Evolutionary conservation across 1,140 invertebrate species (phyloP).

Genomic region (Portunus trituberculatus): DNA sequence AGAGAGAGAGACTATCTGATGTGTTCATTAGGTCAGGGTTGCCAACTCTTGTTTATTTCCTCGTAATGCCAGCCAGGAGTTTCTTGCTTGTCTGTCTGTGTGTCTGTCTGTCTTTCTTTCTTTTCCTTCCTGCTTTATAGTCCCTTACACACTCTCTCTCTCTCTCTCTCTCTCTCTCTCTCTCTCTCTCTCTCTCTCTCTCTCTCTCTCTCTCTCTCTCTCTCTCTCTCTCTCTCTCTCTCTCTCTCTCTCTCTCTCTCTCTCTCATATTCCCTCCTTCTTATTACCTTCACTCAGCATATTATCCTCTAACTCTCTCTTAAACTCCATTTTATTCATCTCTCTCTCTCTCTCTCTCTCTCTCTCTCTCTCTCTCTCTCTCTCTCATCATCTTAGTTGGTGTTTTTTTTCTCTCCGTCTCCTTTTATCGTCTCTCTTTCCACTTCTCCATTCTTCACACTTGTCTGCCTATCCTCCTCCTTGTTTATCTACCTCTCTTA

Average conservation of each 20-base stretch:
- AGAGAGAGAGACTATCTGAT: background rate
- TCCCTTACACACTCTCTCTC: background rate
- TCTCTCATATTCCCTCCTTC: background rate
- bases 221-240: background rate
- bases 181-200: background rate
- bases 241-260: background rate
- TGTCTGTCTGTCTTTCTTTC: too few relatives aligned
- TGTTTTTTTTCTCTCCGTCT: background rate
- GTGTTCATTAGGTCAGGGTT: slow-evolving; percentile 29
- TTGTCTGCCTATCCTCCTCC: background rate
- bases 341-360: too few relatives aligned
- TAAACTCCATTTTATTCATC: background rate
- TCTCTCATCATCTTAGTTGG: background rate
- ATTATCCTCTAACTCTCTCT: background rate
- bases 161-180: background rate
- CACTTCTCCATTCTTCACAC: background rate
- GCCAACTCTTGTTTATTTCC: slow-evolving; percentile 34
- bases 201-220: too few relatives aligned
- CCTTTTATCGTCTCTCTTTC: background rate
- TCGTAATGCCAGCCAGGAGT: background rate
- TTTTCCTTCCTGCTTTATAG: background rate
- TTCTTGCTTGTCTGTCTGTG: background rate
- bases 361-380: background rate
- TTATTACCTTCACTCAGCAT: background rate
- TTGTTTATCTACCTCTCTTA: background rate